phyloP scores from a whole-genome alignment of 2,797 vertebrate species.

The Hipposideros larvatus region DNA sequence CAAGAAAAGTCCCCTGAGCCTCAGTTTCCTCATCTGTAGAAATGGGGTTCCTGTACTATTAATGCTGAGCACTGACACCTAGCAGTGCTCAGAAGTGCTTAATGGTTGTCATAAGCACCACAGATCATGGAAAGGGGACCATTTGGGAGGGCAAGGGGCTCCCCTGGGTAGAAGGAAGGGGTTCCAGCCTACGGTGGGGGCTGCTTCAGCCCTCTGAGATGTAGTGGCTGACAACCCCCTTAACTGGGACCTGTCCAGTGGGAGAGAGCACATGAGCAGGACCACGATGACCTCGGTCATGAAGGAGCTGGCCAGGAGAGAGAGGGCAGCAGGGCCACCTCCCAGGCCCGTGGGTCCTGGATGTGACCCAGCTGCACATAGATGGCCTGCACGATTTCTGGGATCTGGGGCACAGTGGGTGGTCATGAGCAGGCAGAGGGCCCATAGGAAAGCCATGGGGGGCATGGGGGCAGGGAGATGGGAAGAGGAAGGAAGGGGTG shows the following conservation, averaged over 20 bases:
- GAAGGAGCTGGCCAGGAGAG: constrained; percentile 81
- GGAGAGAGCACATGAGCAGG: constrained; percentile 83
- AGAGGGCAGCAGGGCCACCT: constrained; percentile 78
- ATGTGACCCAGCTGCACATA: constrained; percentile 74
- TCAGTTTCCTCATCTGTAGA: constrained; percentile 33
- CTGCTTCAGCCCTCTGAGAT: neutral
- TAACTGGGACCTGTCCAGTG: constrained; percentile 80
- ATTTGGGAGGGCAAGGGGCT: neutral
- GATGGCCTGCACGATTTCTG: constrained; percentile 82
- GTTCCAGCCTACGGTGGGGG: rapidly evolving
- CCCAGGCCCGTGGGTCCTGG: constrained; percentile 63
- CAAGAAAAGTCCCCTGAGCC: neutral
- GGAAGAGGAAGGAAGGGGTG: too few species aligned
- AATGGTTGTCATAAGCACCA: neutral
- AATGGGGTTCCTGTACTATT: neutral
- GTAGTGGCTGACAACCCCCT: neutral
- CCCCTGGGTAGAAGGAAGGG: neutral
- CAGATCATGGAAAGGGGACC: rapidly evolving
- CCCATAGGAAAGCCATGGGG: neutral
- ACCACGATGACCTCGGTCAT: constrained; percentile 81
- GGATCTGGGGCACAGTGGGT: constrained; percentile 73
- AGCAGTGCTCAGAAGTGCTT: neutral
- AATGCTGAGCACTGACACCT: neutral
- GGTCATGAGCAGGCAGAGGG: neutral
- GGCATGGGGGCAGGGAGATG: rapidly evolving